These are phyloP conservation scores for Lacerta agilis DNA, from an alignment of 2,797 vertebrate species.

Conservation along the genomic window DNA sequence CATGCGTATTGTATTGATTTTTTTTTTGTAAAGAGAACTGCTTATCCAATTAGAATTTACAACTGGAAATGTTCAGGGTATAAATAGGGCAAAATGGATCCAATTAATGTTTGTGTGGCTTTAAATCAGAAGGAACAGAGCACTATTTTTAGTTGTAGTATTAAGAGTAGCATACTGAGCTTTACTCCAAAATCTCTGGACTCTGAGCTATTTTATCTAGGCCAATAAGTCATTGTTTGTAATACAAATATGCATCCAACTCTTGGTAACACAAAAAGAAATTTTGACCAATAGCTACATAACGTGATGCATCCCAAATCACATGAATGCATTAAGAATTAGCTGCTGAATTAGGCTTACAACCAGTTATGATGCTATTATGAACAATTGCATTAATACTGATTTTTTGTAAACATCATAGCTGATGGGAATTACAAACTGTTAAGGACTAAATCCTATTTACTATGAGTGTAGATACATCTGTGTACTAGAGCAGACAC, in stretches of 20 bases:
- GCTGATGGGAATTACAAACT: background rate
- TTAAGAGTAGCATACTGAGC: background rate
- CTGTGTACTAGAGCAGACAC: background rate
- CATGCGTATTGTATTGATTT: background rate
- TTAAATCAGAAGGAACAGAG: background rate
- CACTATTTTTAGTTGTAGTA: background rate
- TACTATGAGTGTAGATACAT: background rate
- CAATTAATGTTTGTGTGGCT: background rate
- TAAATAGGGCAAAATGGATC: background rate
- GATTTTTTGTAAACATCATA: conserved; percentile 52
- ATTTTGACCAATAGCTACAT: background rate
- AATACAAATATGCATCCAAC: background rate
- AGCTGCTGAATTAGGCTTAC: conserved; percentile 43
- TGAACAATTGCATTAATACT: conserved; percentile 71
- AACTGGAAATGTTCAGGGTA: background rate
- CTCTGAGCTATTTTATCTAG: background rate
- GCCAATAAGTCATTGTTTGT: background rate
- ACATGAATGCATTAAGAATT: background rate
- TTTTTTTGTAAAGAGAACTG: background rate
- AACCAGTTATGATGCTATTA: conserved; percentile 58
- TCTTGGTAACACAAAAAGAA: background rate
- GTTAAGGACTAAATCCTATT: background rate
- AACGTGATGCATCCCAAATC: background rate
- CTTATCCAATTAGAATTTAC: background rate
- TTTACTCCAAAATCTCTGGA: background rate